A percentile compares a stretch with the other conserved stretches of the same genome.
Evolutionary conservation across 2,888 invertebrate genomes (phyloP).

Genomic region (Adela reaumurella): DNA sequence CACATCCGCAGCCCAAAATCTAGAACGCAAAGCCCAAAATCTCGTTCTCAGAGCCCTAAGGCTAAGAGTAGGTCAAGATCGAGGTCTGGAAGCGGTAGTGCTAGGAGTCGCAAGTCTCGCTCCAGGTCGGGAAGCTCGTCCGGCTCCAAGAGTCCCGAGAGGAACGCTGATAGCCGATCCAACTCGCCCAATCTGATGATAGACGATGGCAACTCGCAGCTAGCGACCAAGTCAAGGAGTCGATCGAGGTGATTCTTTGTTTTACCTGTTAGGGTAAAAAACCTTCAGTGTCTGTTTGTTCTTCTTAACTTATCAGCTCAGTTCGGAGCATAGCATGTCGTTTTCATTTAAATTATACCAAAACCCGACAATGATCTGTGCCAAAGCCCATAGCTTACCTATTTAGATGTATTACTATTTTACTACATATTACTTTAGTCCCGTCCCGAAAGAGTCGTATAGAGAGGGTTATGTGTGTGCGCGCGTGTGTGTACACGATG

Average conservation of each 20-base stretch:
- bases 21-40: constrained; percentile 19
- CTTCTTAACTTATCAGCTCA: no score
- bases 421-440: no score
- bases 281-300: no score
- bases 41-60: constrained; percentile 22
- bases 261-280: no score
- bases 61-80: constrained; percentile 22
- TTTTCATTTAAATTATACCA: no score
- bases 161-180: constrained; percentile 42
- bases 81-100: constrained; percentile 34
- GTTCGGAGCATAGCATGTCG: no score
- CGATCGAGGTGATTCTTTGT: constrained; percentile 34
- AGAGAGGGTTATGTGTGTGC: no score
- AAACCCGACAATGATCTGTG: no score
- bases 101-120: constrained; percentile 6
- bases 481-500: no score
- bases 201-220: constrained; percentile 31
- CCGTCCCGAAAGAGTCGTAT: no score
- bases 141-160: constrained; percentile 31
- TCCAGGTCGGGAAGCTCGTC: constrained; percentile 29
- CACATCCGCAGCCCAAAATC: constrained; percentile 18
- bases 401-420: no score
- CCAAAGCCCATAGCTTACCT: no score
- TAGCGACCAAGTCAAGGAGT: constrained; percentile 29
- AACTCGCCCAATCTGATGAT: constrained; percentile 53